A percentile compares a stretch with the other conserved stretches of the same genome.
Evolutionary conservation across 2,888 invertebrate genomes (phyloP).

Genomic region (Neocrepidodera transversa): DNA sequence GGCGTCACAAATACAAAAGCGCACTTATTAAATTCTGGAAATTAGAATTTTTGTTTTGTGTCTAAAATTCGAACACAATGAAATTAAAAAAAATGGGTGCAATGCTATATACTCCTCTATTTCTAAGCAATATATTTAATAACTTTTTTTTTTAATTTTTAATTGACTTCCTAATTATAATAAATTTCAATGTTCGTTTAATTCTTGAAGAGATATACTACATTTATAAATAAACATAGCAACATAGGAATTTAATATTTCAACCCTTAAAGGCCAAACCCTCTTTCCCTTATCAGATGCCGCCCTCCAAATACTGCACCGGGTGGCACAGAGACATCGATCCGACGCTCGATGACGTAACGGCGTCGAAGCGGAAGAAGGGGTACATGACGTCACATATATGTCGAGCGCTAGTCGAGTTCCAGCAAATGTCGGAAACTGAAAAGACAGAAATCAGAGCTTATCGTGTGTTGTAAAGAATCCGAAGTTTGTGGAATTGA

Average conservation of each 20-base stretch:
- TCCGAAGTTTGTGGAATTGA: slow-evolving; percentile 1
- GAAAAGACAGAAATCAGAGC: background rate
- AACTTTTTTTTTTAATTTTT: too few species aligned
- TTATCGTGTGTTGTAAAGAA: background rate
- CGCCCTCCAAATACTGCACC: slow-evolving; percentile 8
- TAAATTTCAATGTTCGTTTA: too few species aligned
- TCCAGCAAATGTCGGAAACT: slow-evolving; percentile 13
- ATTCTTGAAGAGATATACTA: too few species aligned
- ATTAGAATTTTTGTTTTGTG: too few species aligned
- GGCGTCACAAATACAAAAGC: too few species aligned
- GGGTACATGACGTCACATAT: slow-evolving; percentile 26
- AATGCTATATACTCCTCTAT: too few species aligned
- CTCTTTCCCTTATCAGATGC: background rate
- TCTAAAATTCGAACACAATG: too few species aligned
- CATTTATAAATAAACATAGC: background rate
- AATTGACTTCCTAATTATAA: too few species aligned
- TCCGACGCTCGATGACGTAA: slow-evolving; percentile 29
- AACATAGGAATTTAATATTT: slow-evolving; percentile 2
- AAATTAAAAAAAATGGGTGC: too few species aligned
- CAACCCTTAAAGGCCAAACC: background rate
- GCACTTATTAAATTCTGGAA: too few species aligned
- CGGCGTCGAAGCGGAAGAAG: slow-evolving; percentile 15
- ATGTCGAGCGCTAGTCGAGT: background rate
- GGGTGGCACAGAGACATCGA: slow-evolving; percentile 25
- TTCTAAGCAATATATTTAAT: too few species aligned